These are phyloP conservation scores for Volucella inanis DNA, from an alignment of 2,888 invertebrate species.

Conservation along the genomic window DNA sequence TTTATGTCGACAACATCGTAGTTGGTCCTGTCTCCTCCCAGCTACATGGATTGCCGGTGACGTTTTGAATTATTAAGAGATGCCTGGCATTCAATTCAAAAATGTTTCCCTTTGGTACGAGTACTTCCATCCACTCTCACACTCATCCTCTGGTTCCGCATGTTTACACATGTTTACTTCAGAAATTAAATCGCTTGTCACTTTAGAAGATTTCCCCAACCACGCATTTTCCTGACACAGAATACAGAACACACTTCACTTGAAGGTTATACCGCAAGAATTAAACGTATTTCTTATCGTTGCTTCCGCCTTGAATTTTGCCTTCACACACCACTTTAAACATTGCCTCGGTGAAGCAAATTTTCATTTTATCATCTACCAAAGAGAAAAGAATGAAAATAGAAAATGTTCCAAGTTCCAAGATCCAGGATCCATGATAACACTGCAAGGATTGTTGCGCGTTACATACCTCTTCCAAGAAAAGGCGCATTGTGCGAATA, in stretches of 20 bases:
- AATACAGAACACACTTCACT: constrained; percentile 29
- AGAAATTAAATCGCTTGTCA: constrained; percentile 30
- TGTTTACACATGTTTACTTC: background rate
- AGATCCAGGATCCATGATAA: constrained; percentile 5
- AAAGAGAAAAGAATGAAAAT: background rate
- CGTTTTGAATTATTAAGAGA: too few relatives aligned
- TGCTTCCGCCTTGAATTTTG: constrained; percentile 26
- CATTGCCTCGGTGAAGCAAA: background rate
- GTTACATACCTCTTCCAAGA: background rate
- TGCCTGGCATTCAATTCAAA: too few relatives aligned
- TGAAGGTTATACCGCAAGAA: constrained; percentile 53
- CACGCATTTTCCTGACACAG: constrained; percentile 12
- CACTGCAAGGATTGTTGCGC: constrained; percentile 59
- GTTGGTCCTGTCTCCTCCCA: too few relatives aligned
- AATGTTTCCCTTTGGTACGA: too few relatives aligned
- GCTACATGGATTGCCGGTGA: too few relatives aligned
- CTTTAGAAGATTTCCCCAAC: constrained; percentile 17
- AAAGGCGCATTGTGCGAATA: constrained; percentile 35
- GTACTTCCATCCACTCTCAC: too few relatives aligned
- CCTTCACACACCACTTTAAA: background rate
- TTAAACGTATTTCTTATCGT: constrained; percentile 57
- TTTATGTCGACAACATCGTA: too few relatives aligned
- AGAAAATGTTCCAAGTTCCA: constrained; percentile 23
- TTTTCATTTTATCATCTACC: constrained; percentile 48
- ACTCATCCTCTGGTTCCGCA: too few relatives aligned